A percentile compares a stretch with the other conserved stretches of the same genome.
These are phyloP conservation scores for Drosophila novamexicana DNA, from an alignment of 1,140 invertebrate species.

Conservation along the genomic window DNA sequence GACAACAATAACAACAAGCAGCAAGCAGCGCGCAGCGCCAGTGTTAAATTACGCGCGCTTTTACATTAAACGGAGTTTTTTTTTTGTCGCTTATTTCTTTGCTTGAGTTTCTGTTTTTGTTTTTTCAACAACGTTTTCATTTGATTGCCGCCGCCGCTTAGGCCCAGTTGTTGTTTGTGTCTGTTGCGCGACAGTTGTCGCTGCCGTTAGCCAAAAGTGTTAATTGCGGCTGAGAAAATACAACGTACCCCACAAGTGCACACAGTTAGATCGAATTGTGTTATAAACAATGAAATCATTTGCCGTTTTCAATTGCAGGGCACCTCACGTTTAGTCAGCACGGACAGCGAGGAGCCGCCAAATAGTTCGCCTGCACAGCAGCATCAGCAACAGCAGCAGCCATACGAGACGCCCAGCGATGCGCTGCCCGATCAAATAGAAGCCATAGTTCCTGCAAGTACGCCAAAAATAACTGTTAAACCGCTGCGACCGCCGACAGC, in stretches of 20 bases:
- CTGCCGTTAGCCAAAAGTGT: constrained; percentile 38
- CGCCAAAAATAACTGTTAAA: constrained; percentile 79
- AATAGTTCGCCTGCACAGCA: constrained; percentile 61
- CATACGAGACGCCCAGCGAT: constrained; percentile 23
- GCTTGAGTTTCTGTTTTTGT: constrained; percentile 31
- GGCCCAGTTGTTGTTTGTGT: constrained; percentile 48
- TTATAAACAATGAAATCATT: constrained; percentile 29
- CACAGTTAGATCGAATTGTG: not conserved
- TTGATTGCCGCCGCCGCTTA: constrained; percentile 23
- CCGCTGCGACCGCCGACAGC: constrained; percentile 61
- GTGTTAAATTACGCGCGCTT: constrained; percentile 82
- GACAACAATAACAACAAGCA: constrained; percentile 55
- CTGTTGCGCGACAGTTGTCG: constrained; percentile 33
- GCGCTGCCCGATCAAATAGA: constrained; percentile 9
- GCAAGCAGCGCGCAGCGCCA: constrained; percentile 40
- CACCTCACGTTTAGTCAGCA: constrained; percentile 87
- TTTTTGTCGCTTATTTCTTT: constrained; percentile 19
- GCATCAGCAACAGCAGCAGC: constrained; percentile 22
- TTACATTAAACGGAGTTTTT: constrained; percentile 63
- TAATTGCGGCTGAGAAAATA: constrained; percentile 41
- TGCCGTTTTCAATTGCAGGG: constrained; percentile 77
- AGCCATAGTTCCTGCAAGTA: constrained; percentile 59
- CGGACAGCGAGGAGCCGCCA: constrained; percentile 86
- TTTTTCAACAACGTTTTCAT: constrained; percentile 48
- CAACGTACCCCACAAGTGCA: not conserved